phyloP scores from a whole-genome alignment of 2,888 invertebrate genomes.

The Calameuta idolon region DNA sequence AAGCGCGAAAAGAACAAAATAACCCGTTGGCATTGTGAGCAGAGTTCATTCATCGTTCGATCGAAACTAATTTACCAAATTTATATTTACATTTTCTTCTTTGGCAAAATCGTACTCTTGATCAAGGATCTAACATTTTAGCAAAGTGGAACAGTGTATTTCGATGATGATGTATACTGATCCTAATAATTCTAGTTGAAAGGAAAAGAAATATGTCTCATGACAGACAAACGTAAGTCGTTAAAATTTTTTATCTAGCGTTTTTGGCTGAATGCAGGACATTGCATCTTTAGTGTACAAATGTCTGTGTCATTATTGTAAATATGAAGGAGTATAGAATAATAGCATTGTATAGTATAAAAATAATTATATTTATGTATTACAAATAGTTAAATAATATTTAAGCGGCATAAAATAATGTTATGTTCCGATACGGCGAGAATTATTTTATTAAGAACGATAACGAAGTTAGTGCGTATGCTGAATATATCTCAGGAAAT shows the following conservation, averaged over 20 bases:
- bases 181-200: not conserved
- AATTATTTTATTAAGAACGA: slow-evolving; percentile 8
- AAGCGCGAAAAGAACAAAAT: not conserved
- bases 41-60: not conserved
- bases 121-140: not conserved
- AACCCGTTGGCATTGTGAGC: not conserved
- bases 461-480: not conserved
- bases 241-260: not conserved
- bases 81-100: not conserved
- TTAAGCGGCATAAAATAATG: not conserved
- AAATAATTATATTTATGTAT: slow-evolving; percentile 41
- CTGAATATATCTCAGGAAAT: slow-evolving; percentile 11
- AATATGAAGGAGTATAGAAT: slow-evolving; percentile 41
- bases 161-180: not conserved
- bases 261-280: slow-evolving; percentile 19
- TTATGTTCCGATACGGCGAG: not conserved
- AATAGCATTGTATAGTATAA: slow-evolving; percentile 22
- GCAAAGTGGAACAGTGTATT: not conserved
- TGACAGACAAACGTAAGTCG: slow-evolving; percentile 29
- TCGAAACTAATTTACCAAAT: not conserved
- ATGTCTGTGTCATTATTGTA: slow-evolving; percentile 51
- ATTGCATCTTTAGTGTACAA: slow-evolving; percentile 22
- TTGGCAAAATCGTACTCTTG: not conserved
- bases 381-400: slow-evolving; percentile 28
- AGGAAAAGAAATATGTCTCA: slow-evolving; percentile 28